Conservation (phyloP, 2,113 vertebrate genomes). For the Caloenas nicobarica region DNA sequence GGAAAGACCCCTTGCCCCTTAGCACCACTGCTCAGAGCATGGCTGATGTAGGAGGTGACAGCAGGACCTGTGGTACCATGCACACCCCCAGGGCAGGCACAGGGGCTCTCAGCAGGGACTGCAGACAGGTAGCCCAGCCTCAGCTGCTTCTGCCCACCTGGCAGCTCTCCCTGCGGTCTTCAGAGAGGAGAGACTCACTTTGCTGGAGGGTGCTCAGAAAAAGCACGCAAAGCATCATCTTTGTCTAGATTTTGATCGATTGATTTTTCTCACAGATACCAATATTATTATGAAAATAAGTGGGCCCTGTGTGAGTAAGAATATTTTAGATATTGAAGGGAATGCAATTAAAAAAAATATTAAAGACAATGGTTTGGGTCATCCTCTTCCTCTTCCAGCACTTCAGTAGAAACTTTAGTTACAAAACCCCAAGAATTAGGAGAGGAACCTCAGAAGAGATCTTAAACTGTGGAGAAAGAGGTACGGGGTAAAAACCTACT, state of each 20-base stretch:
- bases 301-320: background rate
- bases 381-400: background rate
- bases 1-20: background rate
- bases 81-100: background rate
- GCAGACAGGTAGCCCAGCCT: background rate
- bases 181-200: background rate
- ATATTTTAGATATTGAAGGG: background rate
- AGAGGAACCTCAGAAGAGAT: background rate
- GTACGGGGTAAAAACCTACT: background rate
- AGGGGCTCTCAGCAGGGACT: background rate
- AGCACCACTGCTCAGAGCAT: accelerated
- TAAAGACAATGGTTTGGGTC: background rate
- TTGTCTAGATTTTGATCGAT: background rate
- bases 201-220: background rate
- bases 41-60: background rate
- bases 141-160: background rate
- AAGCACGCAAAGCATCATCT: background rate
- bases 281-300: background rate
- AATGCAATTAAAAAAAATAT: background rate
- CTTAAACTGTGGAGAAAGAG: background rate
- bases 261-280: background rate
- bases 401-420: background rate
- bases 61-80: background rate
- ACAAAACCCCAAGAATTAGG: background rate
- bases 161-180: background rate